These are phyloP conservation scores for Botia kubotai DNA, from an alignment of 2,797 vertebrate species.

Conservation along the genomic window DNA sequence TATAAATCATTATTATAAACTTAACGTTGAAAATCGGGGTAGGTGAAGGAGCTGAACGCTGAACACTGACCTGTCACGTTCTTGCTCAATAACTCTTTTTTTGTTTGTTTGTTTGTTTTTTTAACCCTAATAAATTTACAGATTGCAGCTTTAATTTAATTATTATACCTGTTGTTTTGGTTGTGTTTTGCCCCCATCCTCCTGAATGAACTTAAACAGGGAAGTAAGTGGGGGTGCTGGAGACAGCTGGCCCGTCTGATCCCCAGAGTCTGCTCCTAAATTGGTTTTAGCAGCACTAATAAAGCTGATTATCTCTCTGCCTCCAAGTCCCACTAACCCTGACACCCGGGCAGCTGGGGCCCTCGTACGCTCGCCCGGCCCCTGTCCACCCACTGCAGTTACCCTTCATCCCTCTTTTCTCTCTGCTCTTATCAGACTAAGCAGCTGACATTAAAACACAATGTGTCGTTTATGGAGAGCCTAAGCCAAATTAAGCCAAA, in stretches of 20 bases:
- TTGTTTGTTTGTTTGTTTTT: too few relatives aligned
- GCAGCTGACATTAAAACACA: constrained; percentile 35
- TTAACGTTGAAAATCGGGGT: too few relatives aligned
- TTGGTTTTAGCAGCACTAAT: constrained; percentile 93
- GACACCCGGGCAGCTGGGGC: constrained; percentile 85
- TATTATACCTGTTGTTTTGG: constrained; percentile 48
- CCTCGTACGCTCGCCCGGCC: constrained; percentile 52
- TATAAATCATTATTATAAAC: too few relatives aligned
- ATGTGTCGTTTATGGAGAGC: neutral
- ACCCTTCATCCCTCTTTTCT: constrained; percentile 38
- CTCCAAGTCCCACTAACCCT: constrained; percentile 87
- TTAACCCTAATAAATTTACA: too few relatives aligned
- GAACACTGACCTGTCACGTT: too few relatives aligned
- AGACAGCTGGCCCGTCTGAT: constrained; percentile 96
- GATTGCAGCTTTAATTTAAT: constrained; percentile 42
- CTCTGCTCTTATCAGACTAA: constrained; percentile 33
- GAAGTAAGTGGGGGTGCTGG: constrained; percentile 72
- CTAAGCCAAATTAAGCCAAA: neutral
- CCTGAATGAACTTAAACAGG: constrained; percentile 53
- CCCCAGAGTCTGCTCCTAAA: constrained; percentile 90
- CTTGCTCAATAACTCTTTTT: too few relatives aligned
- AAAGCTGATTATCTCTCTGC: constrained; percentile 94
- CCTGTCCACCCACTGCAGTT: constrained; percentile 11
- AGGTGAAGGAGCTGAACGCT: too few relatives aligned
- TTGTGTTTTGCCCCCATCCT: constrained; percentile 38